Conservation (phyloP, 2,888 invertebrate genomes). For the Pachymerium ferrugineum region DNA sequence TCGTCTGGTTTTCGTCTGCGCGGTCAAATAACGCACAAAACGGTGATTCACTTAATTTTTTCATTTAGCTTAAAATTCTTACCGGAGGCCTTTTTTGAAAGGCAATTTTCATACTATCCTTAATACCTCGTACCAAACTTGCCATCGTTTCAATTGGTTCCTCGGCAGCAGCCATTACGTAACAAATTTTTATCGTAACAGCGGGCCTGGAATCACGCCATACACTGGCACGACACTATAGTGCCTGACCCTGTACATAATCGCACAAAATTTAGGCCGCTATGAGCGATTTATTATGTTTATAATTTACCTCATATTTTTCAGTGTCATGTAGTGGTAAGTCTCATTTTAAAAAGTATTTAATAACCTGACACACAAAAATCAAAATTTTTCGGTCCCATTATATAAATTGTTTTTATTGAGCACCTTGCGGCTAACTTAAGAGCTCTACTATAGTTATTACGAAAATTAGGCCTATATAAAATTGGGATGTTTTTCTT, state of each 20-base stretch:
- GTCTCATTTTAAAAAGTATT: too few species aligned
- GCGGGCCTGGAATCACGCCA: constrained; percentile 24
- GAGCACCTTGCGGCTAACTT: constrained; percentile 7
- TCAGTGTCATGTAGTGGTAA: not conserved
- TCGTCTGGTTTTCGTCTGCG: too few species aligned
- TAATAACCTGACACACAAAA: too few species aligned
- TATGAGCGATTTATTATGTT: too few species aligned
- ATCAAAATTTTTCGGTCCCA: too few species aligned
- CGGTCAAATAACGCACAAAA: too few species aligned
- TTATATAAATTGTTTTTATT: not conserved
- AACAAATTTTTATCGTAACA: not conserved
- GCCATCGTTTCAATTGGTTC: constrained; percentile 5
- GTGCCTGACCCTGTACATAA: not conserved
- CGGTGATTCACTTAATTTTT: too few species aligned
- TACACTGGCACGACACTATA: constrained; percentile 1
- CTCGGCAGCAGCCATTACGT: not conserved
- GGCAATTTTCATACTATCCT: constrained; percentile 24
- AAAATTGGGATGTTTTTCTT: not conserved
- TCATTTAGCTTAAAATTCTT: not conserved
- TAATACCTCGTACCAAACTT: not conserved
- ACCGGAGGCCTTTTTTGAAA: constrained; percentile 22
- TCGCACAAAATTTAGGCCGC: too few species aligned
- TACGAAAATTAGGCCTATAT: constrained; percentile 2
- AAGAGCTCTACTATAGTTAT: not conserved
- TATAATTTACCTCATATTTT: too few species aligned